phyloP scores from a whole-genome alignment of 92 coral and sea anemone species.

The Parazoanthus swiftii region DNA sequence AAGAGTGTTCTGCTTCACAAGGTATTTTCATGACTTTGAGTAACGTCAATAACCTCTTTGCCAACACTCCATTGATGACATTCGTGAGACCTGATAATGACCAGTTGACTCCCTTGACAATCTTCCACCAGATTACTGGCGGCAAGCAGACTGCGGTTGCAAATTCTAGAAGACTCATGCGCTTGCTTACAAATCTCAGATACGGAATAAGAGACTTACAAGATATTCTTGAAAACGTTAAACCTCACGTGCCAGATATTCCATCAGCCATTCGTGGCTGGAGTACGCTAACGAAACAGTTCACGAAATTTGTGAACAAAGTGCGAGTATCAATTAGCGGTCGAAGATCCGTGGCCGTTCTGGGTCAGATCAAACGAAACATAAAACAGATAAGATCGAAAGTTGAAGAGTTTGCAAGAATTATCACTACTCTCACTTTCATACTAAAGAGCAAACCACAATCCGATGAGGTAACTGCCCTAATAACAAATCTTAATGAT shows the following conservation, averaged over 20 bases:
- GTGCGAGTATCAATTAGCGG: neutral
- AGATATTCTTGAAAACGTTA: constrained; percentile 4
- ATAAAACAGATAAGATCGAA: constrained; percentile 1
- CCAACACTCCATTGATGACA: neutral
- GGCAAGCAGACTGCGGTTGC: constrained; percentile 54
- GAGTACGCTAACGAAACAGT: neutral
- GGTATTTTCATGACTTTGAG: constrained; percentile 11
- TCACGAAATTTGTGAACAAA: constrained; percentile 9
- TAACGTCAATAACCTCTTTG: constrained; percentile 11
- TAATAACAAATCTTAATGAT: neutral
- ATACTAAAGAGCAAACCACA: neutral
- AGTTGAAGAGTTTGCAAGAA: neutral
- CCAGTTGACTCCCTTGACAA: constrained; percentile 32
- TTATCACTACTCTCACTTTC: neutral
- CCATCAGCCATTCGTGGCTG: neutral
- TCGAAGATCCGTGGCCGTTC: neutral
- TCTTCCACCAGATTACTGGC: constrained; percentile 51
- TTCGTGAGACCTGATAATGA: constrained; percentile 18
- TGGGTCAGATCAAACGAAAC: neutral
- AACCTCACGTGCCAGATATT: neutral
- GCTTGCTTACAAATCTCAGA: constrained; percentile 4
- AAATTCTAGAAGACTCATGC: constrained; percentile 13
- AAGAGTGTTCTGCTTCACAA: constrained; percentile 12
- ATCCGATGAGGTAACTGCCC: neutral
- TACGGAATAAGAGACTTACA: neutral